These are phyloP conservation scores for Anableps anableps DNA, from an alignment of 2,797 vertebrate species.

Conservation along the genomic window DNA sequence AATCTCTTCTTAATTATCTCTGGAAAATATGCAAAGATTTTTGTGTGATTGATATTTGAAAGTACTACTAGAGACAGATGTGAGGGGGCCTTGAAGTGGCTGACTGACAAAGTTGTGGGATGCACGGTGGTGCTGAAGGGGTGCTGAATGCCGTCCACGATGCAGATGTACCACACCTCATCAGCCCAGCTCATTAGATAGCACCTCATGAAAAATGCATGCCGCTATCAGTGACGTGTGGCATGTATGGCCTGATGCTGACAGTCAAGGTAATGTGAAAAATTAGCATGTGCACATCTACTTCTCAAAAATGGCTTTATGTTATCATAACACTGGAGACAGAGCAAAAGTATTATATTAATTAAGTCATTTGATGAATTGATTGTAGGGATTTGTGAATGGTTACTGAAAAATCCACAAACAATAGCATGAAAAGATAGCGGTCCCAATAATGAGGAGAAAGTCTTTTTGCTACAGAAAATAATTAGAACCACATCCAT, in stretches of 20 bases:
- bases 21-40: slow-evolving; percentile 72
- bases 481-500: no score
- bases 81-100: slow-evolving; percentile 68
- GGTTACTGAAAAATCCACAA: not conserved
- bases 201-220: slow-evolving; percentile 75
- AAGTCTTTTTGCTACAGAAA: not conserved
- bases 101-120: slow-evolving; percentile 76
- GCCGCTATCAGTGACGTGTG: slow-evolving; percentile 66
- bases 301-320: slow-evolving; percentile 30
- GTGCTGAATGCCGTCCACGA: slow-evolving; percentile 65
- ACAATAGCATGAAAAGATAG: not conserved
- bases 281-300: slow-evolving; percentile 37
- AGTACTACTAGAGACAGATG: slow-evolving; percentile 73
- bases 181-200: slow-evolving; percentile 75
- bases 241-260: slow-evolving; percentile 64
- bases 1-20: slow-evolving; percentile 77
- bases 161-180: slow-evolving; percentile 58
- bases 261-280: slow-evolving; percentile 71
- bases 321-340: slow-evolving; percentile 45
- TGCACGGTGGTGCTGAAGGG: slow-evolving; percentile 50
- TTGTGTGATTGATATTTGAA: slow-evolving; percentile 77
- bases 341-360: slow-evolving; percentile 23
- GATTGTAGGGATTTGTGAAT: slow-evolving; percentile 12
- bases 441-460: slow-evolving; percentile 31
- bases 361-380: slow-evolving; percentile 22